Percentiles rank a stretch among this genome's conserved stretches.
phyloP scores from a whole-genome alignment of 2,888 invertebrate genomes.

The Phortica magna region DNA sequence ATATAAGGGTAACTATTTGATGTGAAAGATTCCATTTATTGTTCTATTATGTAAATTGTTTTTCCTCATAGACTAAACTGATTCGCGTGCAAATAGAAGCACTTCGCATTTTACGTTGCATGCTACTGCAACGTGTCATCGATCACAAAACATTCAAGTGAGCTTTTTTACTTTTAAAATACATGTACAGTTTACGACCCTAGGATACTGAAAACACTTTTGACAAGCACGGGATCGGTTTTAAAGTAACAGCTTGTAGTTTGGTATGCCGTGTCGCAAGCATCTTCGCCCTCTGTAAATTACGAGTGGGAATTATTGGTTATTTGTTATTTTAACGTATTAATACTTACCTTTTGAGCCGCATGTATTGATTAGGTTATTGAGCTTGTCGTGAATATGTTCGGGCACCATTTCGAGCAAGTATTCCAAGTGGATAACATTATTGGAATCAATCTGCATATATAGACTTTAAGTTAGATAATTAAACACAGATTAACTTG shows the following conservation, averaged over 20 bases:
- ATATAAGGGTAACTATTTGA: constrained; percentile 67
- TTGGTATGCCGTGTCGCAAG: constrained; percentile 73
- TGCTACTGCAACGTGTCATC: constrained; percentile 67
- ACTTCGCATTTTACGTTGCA: constrained; percentile 72
- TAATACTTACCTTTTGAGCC: constrained; percentile 67
- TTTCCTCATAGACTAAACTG: constrained; percentile 66
- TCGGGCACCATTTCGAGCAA: constrained; percentile 70
- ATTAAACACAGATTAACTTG: not conserved
- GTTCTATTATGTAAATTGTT: constrained; percentile 30
- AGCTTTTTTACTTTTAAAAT: constrained; percentile 46
- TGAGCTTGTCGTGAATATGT: constrained; percentile 62
- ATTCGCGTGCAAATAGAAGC: constrained; percentile 82
- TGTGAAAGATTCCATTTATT: constrained; percentile 51
- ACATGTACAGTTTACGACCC: constrained; percentile 40
- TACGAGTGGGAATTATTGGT: not conserved
- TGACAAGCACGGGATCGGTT: constrained; percentile 61
- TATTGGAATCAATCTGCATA: constrained; percentile 67
- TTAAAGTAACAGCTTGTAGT: constrained; percentile 72
- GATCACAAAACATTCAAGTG: constrained; percentile 72
- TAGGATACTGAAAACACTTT: constrained; percentile 37
- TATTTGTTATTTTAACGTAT: not conserved
- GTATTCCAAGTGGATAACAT: constrained; percentile 68
- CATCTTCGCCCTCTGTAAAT: constrained; percentile 70
- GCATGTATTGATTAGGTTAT: constrained; percentile 59
- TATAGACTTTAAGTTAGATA: not conserved